Evolutionary conservation across 2,113 vertebrate genomes (phyloP), one percentile per base, ranked within the genome.

Genomic region (Urocitellus parryii): DNA sequence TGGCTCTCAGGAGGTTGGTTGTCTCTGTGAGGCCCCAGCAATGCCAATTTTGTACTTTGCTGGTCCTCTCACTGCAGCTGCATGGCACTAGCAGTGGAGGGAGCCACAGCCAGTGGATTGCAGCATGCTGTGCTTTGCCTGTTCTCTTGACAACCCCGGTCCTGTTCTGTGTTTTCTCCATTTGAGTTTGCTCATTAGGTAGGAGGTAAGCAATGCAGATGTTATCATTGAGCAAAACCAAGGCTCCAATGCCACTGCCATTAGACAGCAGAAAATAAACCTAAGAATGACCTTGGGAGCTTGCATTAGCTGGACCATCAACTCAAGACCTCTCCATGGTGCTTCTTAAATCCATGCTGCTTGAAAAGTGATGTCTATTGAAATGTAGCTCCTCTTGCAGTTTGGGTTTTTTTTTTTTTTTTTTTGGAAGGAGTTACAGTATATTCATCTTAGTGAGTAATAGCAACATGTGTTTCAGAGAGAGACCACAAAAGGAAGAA

Each of bases 401-500:
- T 83, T 97, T 92, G 76, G 96, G 72, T 7, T 1, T 45, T n/a
- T 39, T 39, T 73, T 7, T 1, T 45, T n/a, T 39, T 39, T 73
- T 82, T 0, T 79, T 88, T 91, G 81, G 92, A 94, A 96, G 79
- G 91, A 96, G 80, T 81, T 92, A 53, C 20, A 89, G 79, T 56
- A 24, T 1, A 29, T 58, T 42, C 3, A n/a, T 25, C 7, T 20
- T 65, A 90, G 73, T 94, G 63, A 86, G 25, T 96, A 96, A 79
- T 65, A 78, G 81, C 77, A 76, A 88, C 65, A 58, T 88, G 96
- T 72, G 63, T 79, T 97, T 96, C 73, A 92, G 61, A 96, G 97
- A 84, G 14, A 97, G 93, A 98, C 92, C 94, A 94, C 97, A 98
- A 94, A 96, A 94, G 68, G 96, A 91, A 34, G 2, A 61, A 95